Evolutionary conservation across 2,113 vertebrate species (phyloP).

Genomic region (Dolichallabes microphthalmus): DNA sequence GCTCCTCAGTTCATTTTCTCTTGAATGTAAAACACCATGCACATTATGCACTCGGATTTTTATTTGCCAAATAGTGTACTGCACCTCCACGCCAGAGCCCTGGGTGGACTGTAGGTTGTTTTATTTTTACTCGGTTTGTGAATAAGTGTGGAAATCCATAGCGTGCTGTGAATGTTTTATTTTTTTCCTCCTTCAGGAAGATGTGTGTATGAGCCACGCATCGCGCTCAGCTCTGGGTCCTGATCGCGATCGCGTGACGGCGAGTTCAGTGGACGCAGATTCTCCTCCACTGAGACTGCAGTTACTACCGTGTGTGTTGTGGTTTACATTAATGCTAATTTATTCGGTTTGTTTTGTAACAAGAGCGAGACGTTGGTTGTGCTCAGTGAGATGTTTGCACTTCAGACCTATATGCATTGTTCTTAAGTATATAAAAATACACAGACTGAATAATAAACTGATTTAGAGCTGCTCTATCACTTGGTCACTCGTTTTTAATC

Average conservation of each 20-base stretch:
- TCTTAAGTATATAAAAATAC: slow-evolving; percentile 45
- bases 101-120: slow-evolving; percentile 48
- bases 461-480: slow-evolving; percentile 28
- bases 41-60: slow-evolving; percentile 68
- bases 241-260: background rate
- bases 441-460: slow-evolving; percentile 32
- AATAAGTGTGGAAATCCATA: slow-evolving; percentile 56
- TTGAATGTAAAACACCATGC: slow-evolving; percentile 48
- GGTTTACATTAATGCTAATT: slow-evolving; percentile 48
- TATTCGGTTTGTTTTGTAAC: slow-evolving; percentile 36
- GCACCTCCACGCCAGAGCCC: slow-evolving; percentile 56
- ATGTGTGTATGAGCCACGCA: slow-evolving; percentile 39
- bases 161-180: slow-evolving; percentile 53
- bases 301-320: slow-evolving; percentile 46
- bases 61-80: slow-evolving; percentile 67
- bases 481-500: background rate
- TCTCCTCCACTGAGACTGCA: background rate
- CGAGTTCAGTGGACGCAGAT: background rate
- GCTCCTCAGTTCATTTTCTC: slow-evolving; percentile 21
- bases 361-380: background rate
- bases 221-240: background rate
- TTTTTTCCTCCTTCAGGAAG: slow-evolving; percentile 37
- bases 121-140: slow-evolving; percentile 38
- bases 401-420: slow-evolving; percentile 52
- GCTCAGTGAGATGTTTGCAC: slow-evolving; percentile 38